A percentile compares a stretch with the other conserved stretches of the same genome.
phyloP scores from a whole-genome alignment of 2,888 invertebrate species.

The Nasonia oneida region DNA sequence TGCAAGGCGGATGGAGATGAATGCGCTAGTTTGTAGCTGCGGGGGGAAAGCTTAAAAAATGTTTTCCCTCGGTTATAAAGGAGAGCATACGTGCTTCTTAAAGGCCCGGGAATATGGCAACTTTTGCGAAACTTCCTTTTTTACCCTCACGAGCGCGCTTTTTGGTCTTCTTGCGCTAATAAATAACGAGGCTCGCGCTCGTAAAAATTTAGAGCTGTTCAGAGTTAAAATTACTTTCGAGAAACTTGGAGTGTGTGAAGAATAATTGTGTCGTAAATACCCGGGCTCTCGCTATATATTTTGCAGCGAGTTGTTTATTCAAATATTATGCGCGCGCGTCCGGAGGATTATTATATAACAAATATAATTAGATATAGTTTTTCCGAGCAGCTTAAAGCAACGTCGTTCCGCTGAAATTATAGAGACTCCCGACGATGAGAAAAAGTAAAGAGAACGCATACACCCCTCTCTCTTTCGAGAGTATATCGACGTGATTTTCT shows the following conservation, averaged over 20 bases:
- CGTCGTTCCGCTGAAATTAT: background rate
- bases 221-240: slow-evolving; percentile 58
- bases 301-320: slow-evolving; percentile 35
- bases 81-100: slow-evolving; percentile 37
- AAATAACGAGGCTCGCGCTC: slow-evolving; percentile 51
- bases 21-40: slow-evolving; percentile 5
- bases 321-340: slow-evolving; percentile 7
- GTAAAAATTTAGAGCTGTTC: slow-evolving; percentile 55
- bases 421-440: background rate
- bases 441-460: background rate
- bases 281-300: slow-evolving; percentile 39
- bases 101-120: slow-evolving; percentile 23
- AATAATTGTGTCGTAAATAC: slow-evolving; percentile 59
- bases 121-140: slow-evolving; percentile 37
- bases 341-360: slow-evolving; percentile 20
- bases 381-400: background rate
- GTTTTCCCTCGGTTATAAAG: slow-evolving; percentile 49
- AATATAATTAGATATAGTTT: slow-evolving; percentile 21
- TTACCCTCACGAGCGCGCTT: slow-evolving; percentile 15
- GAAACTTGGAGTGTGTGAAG: slow-evolving; percentile 48
- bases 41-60: background rate
- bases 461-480: no score
- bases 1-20: background rate
- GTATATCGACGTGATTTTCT: slow-evolving; percentile 11
- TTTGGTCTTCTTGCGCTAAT: slow-evolving; percentile 52